Percentiles rank a stretch among this genome's conserved stretches.
phyloP scores from a whole-genome alignment of 2,113 vertebrate genomes.

The Lophochroa leadbeateri region DNA sequence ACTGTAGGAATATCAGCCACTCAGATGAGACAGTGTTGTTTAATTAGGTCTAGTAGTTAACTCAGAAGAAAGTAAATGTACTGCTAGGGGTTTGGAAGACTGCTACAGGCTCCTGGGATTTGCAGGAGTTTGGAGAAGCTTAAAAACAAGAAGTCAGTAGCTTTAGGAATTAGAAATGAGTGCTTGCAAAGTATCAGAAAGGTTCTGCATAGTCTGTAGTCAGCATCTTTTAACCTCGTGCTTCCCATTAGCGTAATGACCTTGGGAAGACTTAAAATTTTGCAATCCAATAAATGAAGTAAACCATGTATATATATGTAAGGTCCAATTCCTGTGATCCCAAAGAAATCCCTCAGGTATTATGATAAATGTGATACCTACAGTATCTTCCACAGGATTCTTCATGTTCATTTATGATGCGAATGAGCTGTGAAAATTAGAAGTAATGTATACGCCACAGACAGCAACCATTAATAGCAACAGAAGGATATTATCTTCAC shows the following conservation, averaged over 20 bases:
- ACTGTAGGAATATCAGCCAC: slow-evolving; percentile 64
- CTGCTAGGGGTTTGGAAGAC: slow-evolving; percentile 57
- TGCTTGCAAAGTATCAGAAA: slow-evolving; percentile 38
- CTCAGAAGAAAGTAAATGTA: slow-evolving; percentile 67
- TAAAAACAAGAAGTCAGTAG: slow-evolving; percentile 57
- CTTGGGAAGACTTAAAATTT: slow-evolving; percentile 19
- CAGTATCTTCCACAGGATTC: not conserved
- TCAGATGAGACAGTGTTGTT: slow-evolving; percentile 71
- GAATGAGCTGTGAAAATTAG: slow-evolving; percentile 23
- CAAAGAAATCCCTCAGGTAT: slow-evolving; percentile 1
- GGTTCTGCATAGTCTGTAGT: not conserved
- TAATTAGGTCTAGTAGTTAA: slow-evolving; percentile 82
- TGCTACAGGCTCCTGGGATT: slow-evolving; percentile 60
- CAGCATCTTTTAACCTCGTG: slow-evolving; percentile 23
- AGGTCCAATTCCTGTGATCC: slow-evolving; percentile 11
- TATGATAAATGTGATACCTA: not conserved
- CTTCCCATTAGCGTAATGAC: slow-evolving; percentile 39
- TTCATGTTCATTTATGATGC: slow-evolving; percentile 17
- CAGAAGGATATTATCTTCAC: slow-evolving; percentile 35
- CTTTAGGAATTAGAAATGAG: slow-evolving; percentile 45
- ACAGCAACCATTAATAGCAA: slow-evolving; percentile 19
- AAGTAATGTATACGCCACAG: not conserved
- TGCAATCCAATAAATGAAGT: slow-evolving; percentile 38
- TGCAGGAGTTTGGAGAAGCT: slow-evolving; percentile 61
- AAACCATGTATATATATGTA: not conserved